Conservation (phyloP, 2,888 invertebrate species). For the Drosophila mimetica region DNA sequence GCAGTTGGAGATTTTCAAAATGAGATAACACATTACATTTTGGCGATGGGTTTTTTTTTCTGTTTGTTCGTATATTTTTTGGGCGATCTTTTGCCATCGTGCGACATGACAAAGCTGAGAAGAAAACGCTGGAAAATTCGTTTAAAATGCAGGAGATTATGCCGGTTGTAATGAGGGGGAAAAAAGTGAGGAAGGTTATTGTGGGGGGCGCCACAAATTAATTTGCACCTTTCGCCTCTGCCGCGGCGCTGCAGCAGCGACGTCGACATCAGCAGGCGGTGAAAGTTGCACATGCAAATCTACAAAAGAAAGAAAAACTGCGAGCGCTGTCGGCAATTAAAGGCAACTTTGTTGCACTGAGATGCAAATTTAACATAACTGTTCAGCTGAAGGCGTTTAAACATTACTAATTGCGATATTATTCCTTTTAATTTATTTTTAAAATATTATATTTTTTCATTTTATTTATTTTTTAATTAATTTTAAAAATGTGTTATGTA, state of each 20-base stretch:
- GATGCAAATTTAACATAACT: conserved; percentile 5
- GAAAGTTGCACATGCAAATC: conserved; percentile 77
- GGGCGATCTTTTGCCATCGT: conserved; percentile 23
- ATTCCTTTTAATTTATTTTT: too few relatives aligned
- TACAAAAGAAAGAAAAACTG: conserved; percentile 53
- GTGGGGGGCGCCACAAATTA: conserved; percentile 74
- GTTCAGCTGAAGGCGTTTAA: not conserved
- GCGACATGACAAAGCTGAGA: conserved; percentile 43
- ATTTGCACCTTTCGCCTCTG: conserved; percentile 77
- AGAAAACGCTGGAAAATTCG: conserved; percentile 51
- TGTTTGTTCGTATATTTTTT: conserved; percentile 2
- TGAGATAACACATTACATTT: conserved; percentile 68
- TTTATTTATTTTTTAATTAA: too few relatives aligned
- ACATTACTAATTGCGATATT: not conserved
- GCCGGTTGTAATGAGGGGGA: conserved; percentile 38
- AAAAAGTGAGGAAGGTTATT: conserved; percentile 70
- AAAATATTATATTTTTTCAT: too few relatives aligned
- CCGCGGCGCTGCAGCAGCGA: conserved; percentile 24
- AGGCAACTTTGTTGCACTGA: conserved; percentile 18
- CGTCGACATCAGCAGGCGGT: conserved; percentile 50
- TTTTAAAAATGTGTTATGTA: too few relatives aligned
- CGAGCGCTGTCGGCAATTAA: conserved; percentile 11
- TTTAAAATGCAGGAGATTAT: conserved; percentile 22
- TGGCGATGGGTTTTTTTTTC: conserved; percentile 14
- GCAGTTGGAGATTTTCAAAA: conserved; percentile 61